Base-by-base conservation (phyloP, 2,888 invertebrate genomes). In the Matsumyia berberina region DNA sequence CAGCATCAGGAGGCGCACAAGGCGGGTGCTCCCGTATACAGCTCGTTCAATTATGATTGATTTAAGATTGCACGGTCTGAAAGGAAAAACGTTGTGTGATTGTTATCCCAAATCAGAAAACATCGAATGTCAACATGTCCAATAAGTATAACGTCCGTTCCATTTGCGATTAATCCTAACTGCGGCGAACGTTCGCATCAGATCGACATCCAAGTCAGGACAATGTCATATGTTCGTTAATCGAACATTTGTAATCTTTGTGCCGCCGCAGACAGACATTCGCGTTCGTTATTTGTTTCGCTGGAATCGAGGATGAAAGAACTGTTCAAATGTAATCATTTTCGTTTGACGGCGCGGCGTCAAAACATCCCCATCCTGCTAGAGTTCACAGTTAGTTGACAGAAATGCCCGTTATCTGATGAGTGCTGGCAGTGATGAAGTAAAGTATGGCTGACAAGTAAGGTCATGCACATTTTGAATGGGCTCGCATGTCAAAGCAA, bases 41-140 rank as follows among this genome's bases (percentile, higher is more conserved):
- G 17, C 37, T 37, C 55, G 39, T 46, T 39, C 39, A 19, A 33
- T 62, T 83, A 78, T 83, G 82, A 83, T 78, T 78, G 82, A 78
- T 83, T 72, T 78, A 66, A 67, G 66, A 77, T 77, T 53, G 29
- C 55, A 19, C 39, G 31, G 39, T 51, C 42, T n/a, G 39, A 51
- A 42, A 15, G 2, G 46, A 55, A 72, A 57, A 2, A 46, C 6
- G n/a, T 37, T 31, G 15, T 12, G 39, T 24, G 53, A 74, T 57
- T 64, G 64, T 64, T 69, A 51, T 67, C 51, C 12, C 24, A 42
- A 37, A 51, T 69, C 76, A 39, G 29, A 69, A 42, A 70, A 81
- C 62, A 81, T 69, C 62, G 53, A 81, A 76, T 57, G 64, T 76
- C 66, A 77, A 66, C 60, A 62, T 58, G 53, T 67, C 74, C 44